Evolutionary conservation across 2,888 invertebrate species (phyloP), one percentile per base, ranked within the genome.

Genomic region (Macrosiphum euphorbiae): DNA sequence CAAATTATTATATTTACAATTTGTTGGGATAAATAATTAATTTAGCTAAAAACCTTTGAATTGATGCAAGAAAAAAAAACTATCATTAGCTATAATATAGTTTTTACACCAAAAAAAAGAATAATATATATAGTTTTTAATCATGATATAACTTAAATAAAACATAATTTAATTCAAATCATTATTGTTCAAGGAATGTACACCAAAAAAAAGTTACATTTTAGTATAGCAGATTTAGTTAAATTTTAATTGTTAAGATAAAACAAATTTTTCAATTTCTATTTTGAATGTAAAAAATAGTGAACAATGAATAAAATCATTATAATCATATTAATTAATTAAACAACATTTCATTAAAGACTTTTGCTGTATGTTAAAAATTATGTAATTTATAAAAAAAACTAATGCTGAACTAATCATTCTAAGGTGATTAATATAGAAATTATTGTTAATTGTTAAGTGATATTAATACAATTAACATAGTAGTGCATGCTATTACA

Each of bases 1-100:
- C 11, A 84, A 50, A 90, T 84, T 44, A 28, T 85, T 26, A 58
- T 44, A 90, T n/a, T 67, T 78, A 67, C 67, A 47, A 91, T 86
- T 55, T 58, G n/a, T 86, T 44, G 41, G 47, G 3, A 58, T 78
- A n/a, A n/a, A 67, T 47, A 90, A 10, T 67, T 20, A 67, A 47
- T 44, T 47, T 67, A 85, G 20, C n/a, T 35, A 35, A 78, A n/a
- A 41, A 78, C 35, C 8, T 78, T 0, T 8, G n/a, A 67, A 8
- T 78, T 78, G 35, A 41, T 78, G 78, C 20, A 78, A 78, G 7
- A 78, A 67, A 7, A 28, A 28, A 78, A n/a, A 78, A 35, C 8
- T 78, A 78, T 78, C 35, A 78, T 24, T 78, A 35, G 2, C 20
- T 35, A 78, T 67, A 13, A 67, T 78, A n/a, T 67, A n/a, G 7